Conservation (phyloP, 2,797 vertebrate species). For the Botia kubotai region DNA sequence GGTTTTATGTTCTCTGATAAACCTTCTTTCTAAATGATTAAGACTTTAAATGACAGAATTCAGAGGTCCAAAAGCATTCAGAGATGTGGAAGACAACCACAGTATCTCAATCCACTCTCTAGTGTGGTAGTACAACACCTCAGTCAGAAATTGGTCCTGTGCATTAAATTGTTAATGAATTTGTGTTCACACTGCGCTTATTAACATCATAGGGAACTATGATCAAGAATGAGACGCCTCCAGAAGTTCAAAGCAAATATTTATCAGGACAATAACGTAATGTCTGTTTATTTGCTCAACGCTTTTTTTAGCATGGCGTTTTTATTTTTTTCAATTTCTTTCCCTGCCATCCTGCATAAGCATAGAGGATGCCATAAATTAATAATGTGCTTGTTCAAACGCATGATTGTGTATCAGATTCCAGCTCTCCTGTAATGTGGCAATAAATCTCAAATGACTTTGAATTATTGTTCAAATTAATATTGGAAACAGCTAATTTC, state of each 20-base stretch:
- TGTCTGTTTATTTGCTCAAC: conserved; percentile 29
- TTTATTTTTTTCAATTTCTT: conserved; percentile 2
- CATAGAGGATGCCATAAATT: conserved; percentile 50
- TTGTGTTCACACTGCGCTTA: background rate
- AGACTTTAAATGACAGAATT: conserved; percentile 32
- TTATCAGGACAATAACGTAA: conserved; percentile 44
- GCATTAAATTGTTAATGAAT: background rate
- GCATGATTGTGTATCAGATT: conserved; percentile 58
- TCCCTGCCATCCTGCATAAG: conserved; percentile 39
- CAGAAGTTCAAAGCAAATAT: conserved; percentile 35
- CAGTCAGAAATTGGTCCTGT: background rate
- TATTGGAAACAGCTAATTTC: conserved; percentile 73
- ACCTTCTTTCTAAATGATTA: conserved; percentile 7
- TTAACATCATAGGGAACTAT: background rate
- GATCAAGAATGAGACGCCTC: background rate
- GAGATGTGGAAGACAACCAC: conserved; percentile 16
- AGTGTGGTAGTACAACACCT: background rate
- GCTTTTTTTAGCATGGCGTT: conserved; percentile 27
- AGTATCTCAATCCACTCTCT: background rate
- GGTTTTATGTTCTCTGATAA: conserved; percentile 37
- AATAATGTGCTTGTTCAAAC: conserved; percentile 60
- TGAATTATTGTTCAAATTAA: conserved; percentile 75
- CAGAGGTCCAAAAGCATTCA: conserved; percentile 21
- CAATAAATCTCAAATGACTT: conserved; percentile 71
- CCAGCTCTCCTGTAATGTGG: conserved; percentile 60